Evolutionary conservation across 30 jellyfish, hydroid and myxozoan species (phyloP), one percentile per base, ranked within the genome.

Genomic region (Hydra vulgaris): DNA sequence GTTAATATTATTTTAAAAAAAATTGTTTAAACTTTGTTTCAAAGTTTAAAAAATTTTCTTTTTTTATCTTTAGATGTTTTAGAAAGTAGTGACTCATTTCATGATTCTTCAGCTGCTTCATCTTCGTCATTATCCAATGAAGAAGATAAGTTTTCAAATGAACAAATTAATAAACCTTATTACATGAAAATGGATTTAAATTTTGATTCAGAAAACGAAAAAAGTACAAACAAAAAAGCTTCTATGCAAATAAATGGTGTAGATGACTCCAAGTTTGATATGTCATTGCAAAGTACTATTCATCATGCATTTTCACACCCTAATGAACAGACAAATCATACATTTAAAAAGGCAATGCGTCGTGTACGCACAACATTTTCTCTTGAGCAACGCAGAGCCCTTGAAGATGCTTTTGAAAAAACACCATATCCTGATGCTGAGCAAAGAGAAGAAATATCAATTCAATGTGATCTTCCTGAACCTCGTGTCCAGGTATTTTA

Each of bases 341-440:
- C 61, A 12, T 40, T 53, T 23, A 91, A 91, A 68, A 83, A 95
- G 17, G 95, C 84, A 26, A 86, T 94, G 0, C 95, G 98, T 0
- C 78, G 94, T 23, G 86, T 87, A 61, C 76, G 98, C 27, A 88
- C 86, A 21, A 87, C 94, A 54, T 92, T 92, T 81, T 87, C 94
- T 52, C 76, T 89, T 61, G 98, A 92, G 23, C 98, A 92, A 72
- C 74, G 80, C 21, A 81, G 81, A 53, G 77, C 86, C 15, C 91
- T 92, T 27, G 98, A 92, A 61, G 88, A 83, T 23, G 95, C 95
- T n/a, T 92, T 92, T 67, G 88, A 83, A 21, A 80, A 72, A 25
- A 92, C 94, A 0, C 92, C 96, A 18, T 92, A 92, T 67, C 98
- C 98, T 18, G 98, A 92, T 81, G 96, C 98, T 1, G 77, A 75